Conservation (phyloP, 1,140 invertebrate species). For the Tribolium castaneum region DNA sequence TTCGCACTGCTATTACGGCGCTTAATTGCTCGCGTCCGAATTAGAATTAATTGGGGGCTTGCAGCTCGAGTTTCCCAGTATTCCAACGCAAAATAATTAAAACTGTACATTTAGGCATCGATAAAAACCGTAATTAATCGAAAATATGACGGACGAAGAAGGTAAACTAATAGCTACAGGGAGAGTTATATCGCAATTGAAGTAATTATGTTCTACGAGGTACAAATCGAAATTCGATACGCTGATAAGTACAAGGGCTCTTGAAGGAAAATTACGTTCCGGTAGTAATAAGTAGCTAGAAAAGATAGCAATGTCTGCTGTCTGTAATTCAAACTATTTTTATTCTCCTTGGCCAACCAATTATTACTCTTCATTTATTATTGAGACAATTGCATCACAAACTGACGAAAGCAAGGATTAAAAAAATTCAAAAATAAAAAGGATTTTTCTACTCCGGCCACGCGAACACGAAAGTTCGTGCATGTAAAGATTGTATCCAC, state of each 20-base stretch:
- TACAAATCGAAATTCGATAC: not conserved
- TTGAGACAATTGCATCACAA: not conserved
- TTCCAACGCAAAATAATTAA: no score
- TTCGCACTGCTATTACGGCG: no score
- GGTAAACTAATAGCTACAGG: not conserved
- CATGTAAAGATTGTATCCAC: no score
- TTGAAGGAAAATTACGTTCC: no score
- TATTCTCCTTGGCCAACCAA: not conserved
- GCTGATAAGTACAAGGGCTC: not conserved
- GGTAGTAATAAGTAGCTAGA: not conserved
- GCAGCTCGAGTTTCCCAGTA: not conserved
- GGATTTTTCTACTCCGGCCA: no score
- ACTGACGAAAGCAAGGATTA: not conserved
- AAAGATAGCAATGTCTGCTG: not conserved
- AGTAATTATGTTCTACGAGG: not conserved
- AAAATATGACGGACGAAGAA: not conserved
- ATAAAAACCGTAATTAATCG: no score
- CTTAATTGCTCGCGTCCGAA: not conserved
- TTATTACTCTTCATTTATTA: not conserved
- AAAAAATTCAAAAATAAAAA: not conserved
- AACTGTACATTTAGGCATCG: no score
- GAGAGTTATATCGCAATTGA: no score
- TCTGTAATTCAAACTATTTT: not conserved
- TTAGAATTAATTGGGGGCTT: not conserved
- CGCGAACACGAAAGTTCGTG: no score